These are phyloP conservation scores for Biston betularia DNA, from an alignment of 2,888 invertebrate genomes.

Conservation along the genomic window DNA sequence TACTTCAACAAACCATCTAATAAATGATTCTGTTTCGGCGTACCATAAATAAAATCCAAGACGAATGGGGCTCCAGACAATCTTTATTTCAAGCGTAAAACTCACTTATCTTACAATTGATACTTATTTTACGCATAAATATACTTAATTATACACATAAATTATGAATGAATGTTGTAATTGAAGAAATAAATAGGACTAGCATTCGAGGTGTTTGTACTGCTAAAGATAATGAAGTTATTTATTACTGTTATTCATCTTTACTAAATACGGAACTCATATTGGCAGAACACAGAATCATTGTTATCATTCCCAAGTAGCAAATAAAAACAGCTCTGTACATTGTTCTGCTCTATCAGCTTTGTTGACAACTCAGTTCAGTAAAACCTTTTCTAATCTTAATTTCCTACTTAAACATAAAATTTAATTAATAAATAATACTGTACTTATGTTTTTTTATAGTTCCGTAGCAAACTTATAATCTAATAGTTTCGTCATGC, in stretches of 20 bases:
- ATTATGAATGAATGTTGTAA: conserved; percentile 28
- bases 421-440: conserved; percentile 38
- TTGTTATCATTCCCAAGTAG: conserved; percentile 19
- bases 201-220: conserved; percentile 41
- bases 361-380: conserved; percentile 15
- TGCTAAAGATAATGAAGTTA: conserved; percentile 16
- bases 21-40: conserved; percentile 13
- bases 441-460: conserved; percentile 16
- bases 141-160: conserved; percentile 20
- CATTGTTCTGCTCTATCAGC: conserved; percentile 26
- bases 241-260: conserved; percentile 11
- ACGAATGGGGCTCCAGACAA: conserved; percentile 19
- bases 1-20: conserved; percentile 24
- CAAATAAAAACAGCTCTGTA: conserved; percentile 16
- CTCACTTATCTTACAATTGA: conserved; percentile 28
- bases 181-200: conserved; percentile 42
- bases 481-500: no score
- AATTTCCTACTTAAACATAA: conserved; percentile 13
- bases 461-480: no score
- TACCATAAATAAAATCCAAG: conserved; percentile 21
- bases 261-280: conserved; percentile 14
- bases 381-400: conserved; percentile 24
- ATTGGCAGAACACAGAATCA: conserved; percentile 12
- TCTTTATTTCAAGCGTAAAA: conserved; percentile 39
- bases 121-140: conserved; percentile 25